These are phyloP conservation scores for Chamaea fasciata DNA, from an alignment of 2,113 vertebrate species.

Conservation along the genomic window DNA sequence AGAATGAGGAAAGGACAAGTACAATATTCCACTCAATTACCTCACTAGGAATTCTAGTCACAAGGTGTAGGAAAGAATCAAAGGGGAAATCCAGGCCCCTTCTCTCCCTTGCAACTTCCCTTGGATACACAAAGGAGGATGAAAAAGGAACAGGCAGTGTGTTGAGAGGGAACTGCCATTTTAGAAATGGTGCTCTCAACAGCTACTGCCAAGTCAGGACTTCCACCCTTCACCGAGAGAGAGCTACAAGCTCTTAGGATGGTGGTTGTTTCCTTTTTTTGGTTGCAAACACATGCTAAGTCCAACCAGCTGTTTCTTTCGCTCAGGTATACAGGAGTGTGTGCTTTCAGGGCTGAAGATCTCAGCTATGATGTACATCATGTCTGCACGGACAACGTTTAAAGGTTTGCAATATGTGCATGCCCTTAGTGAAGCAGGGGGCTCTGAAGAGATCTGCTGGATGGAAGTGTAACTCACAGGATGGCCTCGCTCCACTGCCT, in stretches of 20 bases:
- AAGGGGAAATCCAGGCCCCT: background rate
- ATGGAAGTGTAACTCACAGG: background rate
- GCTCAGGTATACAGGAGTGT: conserved; percentile 25
- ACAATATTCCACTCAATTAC: background rate
- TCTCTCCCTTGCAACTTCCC: background rate
- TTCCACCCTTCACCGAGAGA: background rate
- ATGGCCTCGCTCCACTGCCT: background rate
- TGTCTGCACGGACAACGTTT: background rate
- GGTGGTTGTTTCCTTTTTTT: background rate
- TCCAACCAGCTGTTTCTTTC: background rate
- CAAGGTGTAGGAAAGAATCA: background rate
- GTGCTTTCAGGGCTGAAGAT: background rate
- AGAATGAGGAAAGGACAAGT: background rate
- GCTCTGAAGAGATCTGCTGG: background rate
- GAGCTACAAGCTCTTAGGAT: background rate
- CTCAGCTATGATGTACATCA: background rate
- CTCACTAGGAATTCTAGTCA: background rate
- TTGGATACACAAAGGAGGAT: background rate
- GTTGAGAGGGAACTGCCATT: background rate
- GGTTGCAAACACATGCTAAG: background rate
- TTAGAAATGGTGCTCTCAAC: background rate
- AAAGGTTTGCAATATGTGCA: background rate
- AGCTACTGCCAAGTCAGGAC: background rate
- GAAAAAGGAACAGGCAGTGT: background rate
- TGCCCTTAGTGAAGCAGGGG: background rate